These are phyloP conservation scores for Agapornis canus DNA, from an alignment of 2,797 vertebrate species.

Conservation along the genomic window DNA sequence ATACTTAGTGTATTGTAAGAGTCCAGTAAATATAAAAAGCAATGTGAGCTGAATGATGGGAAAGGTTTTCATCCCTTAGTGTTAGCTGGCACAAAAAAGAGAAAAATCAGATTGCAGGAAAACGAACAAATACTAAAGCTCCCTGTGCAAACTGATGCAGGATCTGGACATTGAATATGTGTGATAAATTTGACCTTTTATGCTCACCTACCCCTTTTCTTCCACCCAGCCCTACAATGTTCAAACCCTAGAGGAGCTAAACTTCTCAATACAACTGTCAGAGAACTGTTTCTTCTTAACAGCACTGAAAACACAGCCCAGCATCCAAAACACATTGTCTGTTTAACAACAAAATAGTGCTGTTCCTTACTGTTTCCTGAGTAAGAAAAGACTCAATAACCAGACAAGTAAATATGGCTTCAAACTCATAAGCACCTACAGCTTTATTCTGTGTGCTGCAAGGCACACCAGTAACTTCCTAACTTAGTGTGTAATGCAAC, in stretches of 20 bases:
- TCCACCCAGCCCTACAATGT: not conserved
- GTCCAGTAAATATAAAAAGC: not conserved
- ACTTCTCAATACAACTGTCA: not conserved
- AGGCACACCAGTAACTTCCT: not conserved
- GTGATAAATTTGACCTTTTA: not conserved
- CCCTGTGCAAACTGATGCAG: not conserved
- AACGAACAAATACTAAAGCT: not conserved
- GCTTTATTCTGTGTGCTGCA: not conserved
- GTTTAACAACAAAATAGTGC: not conserved
- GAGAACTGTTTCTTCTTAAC: not conserved
- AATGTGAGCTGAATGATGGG: not conserved
- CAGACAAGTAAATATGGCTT: not conserved
- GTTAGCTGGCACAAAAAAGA: not conserved
- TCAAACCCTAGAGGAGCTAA: not conserved
- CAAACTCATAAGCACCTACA: not conserved
- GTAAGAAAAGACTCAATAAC: not conserved
- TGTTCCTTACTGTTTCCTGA: not conserved
- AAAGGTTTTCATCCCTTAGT: not conserved
- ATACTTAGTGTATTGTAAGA: not conserved
- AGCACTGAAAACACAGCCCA: not conserved
- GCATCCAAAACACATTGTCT: not conserved
- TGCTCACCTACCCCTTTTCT: not conserved
- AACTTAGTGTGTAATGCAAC: not conserved
- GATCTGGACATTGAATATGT: not conserved
- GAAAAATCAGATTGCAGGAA: not conserved